These are phyloP conservation scores for Sebastes minor DNA, from an alignment of 2,797 vertebrate species.

Conservation along the genomic window DNA sequence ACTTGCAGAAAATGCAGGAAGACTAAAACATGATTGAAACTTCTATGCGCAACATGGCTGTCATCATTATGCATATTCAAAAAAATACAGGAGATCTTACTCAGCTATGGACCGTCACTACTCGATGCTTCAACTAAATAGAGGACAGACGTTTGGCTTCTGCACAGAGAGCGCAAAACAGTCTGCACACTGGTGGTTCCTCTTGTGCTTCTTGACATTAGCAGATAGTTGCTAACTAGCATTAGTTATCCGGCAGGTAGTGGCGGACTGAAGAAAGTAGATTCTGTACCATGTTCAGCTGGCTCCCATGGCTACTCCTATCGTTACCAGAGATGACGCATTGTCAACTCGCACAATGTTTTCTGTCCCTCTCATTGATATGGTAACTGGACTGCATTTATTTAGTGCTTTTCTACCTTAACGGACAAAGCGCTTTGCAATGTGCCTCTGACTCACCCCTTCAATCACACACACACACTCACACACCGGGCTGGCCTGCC, in stretches of 20 bases:
- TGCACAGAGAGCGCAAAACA: not conserved
- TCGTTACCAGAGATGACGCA: not conserved
- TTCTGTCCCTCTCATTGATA: not conserved
- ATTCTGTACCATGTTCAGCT: not conserved
- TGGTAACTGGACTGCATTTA: not conserved
- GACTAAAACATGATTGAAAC: not conserved
- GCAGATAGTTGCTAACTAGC: not conserved
- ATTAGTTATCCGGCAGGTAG: not conserved
- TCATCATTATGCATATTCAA: not conserved
- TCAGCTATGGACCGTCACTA: not conserved
- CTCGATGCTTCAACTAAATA: not conserved
- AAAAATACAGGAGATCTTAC: not conserved
- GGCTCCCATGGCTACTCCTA: not conserved
- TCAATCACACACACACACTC: not conserved
- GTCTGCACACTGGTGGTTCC: not conserved
- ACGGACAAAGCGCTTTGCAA: not conserved
- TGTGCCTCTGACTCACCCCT: not conserved
- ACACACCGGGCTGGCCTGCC: not conserved
- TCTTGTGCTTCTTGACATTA: not conserved
- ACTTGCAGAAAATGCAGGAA: not conserved
- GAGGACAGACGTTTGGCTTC: not conserved
- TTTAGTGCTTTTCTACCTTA: not conserved
- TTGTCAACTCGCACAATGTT: not conserved
- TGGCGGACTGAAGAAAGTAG: not conserved
- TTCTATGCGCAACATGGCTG: not conserved